Evolutionary conservation across 2,113 vertebrate species (phyloP).

Genomic region (Antigone vipio): DNA sequence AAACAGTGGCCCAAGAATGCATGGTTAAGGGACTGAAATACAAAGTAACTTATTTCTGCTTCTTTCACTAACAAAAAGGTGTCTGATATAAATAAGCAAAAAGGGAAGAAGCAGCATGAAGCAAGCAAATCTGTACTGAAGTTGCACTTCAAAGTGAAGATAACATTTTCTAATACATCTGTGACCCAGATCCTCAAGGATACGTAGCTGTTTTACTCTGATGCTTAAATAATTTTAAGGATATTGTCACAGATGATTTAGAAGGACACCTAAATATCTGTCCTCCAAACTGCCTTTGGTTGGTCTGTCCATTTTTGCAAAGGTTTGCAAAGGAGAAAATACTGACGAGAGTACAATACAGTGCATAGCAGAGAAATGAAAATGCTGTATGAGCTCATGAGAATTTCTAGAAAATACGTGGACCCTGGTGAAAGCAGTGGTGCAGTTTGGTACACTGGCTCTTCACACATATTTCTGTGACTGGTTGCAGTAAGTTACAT

Average conservation of each 20-base stretch:
- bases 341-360: neutral
- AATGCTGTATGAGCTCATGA: neutral
- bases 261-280: neutral
- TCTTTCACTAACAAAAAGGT: neutral
- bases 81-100: neutral
- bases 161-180: neutral
- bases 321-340: neutral
- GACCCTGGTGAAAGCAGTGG: neutral
- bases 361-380: neutral
- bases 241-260: neutral
- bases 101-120: neutral
- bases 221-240: neutral
- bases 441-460: neutral
- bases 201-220: neutral
- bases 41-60: neutral
- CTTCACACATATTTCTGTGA: neutral
- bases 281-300: neutral
- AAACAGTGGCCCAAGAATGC: neutral
- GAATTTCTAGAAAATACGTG: neutral
- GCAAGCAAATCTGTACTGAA: neutral
- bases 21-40: neutral
- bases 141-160: constrained; percentile 2
- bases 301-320: neutral
- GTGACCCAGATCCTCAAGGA: neutral
- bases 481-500: neutral